These are phyloP conservation scores for Phenganax stokvisi DNA, from an alignment of 92 coral and sea anemone species.

Conservation along the genomic window DNA sequence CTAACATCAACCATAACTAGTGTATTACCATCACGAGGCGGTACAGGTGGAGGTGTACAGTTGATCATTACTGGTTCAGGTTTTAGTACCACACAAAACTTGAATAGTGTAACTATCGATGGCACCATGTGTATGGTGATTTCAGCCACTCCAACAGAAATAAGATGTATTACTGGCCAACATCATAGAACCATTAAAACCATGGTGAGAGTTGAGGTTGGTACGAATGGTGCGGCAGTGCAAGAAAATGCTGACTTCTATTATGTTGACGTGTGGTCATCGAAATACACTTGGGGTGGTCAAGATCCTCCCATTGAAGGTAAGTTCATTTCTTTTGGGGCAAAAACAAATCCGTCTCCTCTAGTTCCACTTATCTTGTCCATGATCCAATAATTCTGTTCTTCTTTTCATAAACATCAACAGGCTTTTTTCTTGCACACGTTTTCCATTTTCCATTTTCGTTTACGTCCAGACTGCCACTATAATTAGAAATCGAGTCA, in stretches of 20 bases:
- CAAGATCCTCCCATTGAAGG: slow-evolving; percentile 65
- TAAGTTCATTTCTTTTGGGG: background rate
- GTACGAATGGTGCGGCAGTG: slow-evolving; percentile 65
- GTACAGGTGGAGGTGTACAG: slow-evolving; percentile 87
- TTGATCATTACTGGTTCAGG: slow-evolving; percentile 76
- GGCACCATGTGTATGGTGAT: slow-evolving; percentile 67
- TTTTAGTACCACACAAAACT: slow-evolving; percentile 58
- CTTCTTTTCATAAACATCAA: no score
- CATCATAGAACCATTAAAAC: slow-evolving; percentile 70
- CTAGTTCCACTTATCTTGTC: no score
- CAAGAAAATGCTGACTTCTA: slow-evolving; percentile 69
- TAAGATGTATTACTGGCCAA: slow-evolving; percentile 64
- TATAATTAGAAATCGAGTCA: no score
- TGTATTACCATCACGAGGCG: slow-evolving; percentile 77
- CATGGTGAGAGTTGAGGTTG: slow-evolving; percentile 79
- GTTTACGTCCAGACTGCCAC: background rate
- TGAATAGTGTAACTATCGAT: slow-evolving; percentile 74
- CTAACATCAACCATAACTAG: slow-evolving; percentile 46
- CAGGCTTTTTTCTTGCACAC: background rate
- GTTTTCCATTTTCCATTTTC: background rate
- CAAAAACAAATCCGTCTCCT: no score
- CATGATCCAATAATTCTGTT: no score
- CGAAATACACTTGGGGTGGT: slow-evolving; percentile 78
- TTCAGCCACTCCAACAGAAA: slow-evolving; percentile 48
- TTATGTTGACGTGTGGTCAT: slow-evolving; percentile 86